Evolutionary conservation across 2,888 invertebrate species (phyloP).

Genomic region (Rhimphoctona megacephalus): DNA sequence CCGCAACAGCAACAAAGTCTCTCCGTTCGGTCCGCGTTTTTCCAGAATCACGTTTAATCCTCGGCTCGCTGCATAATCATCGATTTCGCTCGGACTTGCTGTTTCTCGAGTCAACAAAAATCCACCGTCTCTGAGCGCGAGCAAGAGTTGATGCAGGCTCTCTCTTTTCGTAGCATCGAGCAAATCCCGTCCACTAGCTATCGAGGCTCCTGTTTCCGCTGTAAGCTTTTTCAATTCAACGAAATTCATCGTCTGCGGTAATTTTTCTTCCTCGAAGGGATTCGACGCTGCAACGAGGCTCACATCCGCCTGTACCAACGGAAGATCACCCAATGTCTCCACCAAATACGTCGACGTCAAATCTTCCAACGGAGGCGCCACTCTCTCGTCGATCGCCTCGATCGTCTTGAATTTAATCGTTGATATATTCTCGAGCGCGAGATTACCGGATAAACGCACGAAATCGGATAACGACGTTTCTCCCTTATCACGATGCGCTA

Average conservation of each 20-base stretch:
- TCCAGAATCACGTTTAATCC: slow-evolving; percentile 76
- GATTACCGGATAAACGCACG: slow-evolving; percentile 83
- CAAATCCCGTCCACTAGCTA: slow-evolving; percentile 86
- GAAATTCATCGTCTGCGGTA: slow-evolving; percentile 86
- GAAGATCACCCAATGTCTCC: slow-evolving; percentile 89
- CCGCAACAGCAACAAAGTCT: slow-evolving; percentile 73
- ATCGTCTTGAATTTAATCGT: slow-evolving; percentile 80
- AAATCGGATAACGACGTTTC: slow-evolving; percentile 76
- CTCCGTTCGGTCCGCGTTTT: slow-evolving; percentile 70
- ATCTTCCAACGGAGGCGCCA: slow-evolving; percentile 77
- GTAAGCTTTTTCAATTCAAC: slow-evolving; percentile 87
- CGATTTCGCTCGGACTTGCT: slow-evolving; percentile 45
- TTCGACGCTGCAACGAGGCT: slow-evolving; percentile 84
- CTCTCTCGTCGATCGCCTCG: slow-evolving; percentile 79
- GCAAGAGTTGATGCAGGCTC: slow-evolving; percentile 62
- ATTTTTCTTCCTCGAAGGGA: slow-evolving; percentile 85
- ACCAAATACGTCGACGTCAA: slow-evolving; percentile 86
- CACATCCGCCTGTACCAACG: slow-evolving; percentile 89
- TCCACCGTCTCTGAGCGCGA: slow-evolving; percentile 71
- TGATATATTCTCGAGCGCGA: slow-evolving; percentile 86
- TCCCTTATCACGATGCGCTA: slow-evolving; percentile 84
- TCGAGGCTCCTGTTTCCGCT: slow-evolving; percentile 86
- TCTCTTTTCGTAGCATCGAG: slow-evolving; percentile 79
- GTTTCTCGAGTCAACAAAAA: slow-evolving; percentile 78
- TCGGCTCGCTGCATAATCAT: slow-evolving; percentile 33